Evolutionary conservation across 1,140 invertebrate species (phyloP).

Genomic region (Ephestia elutella): DNA sequence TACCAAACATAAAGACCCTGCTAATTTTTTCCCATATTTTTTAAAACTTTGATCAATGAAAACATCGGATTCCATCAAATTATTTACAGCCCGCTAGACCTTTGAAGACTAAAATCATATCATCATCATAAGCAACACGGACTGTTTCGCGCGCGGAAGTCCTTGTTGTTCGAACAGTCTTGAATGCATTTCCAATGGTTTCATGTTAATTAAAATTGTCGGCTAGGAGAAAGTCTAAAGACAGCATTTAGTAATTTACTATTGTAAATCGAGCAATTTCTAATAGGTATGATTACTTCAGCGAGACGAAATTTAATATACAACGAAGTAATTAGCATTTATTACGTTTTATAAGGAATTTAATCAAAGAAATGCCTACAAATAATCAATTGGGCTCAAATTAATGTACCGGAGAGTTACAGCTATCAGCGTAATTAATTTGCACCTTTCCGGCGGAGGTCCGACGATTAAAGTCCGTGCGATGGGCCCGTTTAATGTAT

Average conservation of each 20-base stretch:
- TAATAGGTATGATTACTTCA: background rate
- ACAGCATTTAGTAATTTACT: too few species aligned
- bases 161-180: too few species aligned
- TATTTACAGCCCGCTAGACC: too few species aligned
- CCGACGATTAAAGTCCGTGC: slow-evolving; percentile 33
- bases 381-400: slow-evolving; percentile 41
- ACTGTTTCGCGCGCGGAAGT: too few species aligned
- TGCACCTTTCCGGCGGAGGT: slow-evolving; percentile 38
- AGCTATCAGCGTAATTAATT: slow-evolving; percentile 55
- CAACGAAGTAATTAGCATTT: background rate
- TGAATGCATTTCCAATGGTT: background rate
- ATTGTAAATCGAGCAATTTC: too few species aligned
- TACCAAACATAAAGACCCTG: slow-evolving; percentile 42
- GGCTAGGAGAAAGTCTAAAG: too few species aligned
- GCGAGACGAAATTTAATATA: background rate
- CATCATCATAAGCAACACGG: too few species aligned
- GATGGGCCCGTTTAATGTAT: slow-evolving; percentile 37
- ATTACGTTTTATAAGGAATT: slow-evolving; percentile 15
- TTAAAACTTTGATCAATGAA: too few species aligned
- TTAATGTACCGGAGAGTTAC: slow-evolving; percentile 32
- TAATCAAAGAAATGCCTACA: slow-evolving; percentile 27
- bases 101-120: too few species aligned
- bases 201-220: background rate
- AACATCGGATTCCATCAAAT: too few species aligned
- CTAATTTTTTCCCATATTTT: slow-evolving; percentile 28